These are phyloP conservation scores for Trachelus troglodyta DNA, from an alignment of 2,888 invertebrate genomes.

Conservation along the genomic window DNA sequence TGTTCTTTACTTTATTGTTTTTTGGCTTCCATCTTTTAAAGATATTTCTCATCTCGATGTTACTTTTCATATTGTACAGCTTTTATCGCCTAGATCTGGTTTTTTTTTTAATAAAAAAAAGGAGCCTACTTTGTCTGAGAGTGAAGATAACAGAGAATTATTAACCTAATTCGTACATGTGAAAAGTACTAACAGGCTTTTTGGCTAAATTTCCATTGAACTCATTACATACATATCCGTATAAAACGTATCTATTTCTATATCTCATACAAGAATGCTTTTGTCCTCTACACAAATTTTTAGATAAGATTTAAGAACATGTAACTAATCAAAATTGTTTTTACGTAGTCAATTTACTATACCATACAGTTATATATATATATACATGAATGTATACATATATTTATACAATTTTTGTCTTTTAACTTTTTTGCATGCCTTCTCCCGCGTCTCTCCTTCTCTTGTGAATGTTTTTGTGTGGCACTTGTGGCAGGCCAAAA, in stretches of 20 bases:
- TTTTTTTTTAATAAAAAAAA: background rate
- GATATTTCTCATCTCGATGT: background rate
- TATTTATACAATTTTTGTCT: conserved; percentile 62
- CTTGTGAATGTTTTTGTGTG: conserved; percentile 80
- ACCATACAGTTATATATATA: background rate
- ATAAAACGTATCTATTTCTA: background rate
- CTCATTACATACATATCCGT: background rate
- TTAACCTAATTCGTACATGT: background rate
- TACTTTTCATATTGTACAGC: background rate
- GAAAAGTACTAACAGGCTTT: background rate
- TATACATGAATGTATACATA: conserved; percentile 18
- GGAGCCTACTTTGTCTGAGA: background rate
- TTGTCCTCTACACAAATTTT: background rate
- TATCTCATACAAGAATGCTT: background rate
- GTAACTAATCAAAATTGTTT: background rate
- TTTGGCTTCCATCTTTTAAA: background rate
- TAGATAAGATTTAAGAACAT: background rate
- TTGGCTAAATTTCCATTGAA: background rate
- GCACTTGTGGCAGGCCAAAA: conserved; percentile 78
- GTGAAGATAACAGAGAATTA: background rate
- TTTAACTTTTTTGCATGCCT: conserved; percentile 73
- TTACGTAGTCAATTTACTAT: background rate
- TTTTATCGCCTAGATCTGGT: background rate
- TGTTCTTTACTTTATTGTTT: background rate
- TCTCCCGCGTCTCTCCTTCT: conserved; percentile 76